Conservation (phyloP, 2,113 vertebrate species). For the Malurus elegans region DNA sequence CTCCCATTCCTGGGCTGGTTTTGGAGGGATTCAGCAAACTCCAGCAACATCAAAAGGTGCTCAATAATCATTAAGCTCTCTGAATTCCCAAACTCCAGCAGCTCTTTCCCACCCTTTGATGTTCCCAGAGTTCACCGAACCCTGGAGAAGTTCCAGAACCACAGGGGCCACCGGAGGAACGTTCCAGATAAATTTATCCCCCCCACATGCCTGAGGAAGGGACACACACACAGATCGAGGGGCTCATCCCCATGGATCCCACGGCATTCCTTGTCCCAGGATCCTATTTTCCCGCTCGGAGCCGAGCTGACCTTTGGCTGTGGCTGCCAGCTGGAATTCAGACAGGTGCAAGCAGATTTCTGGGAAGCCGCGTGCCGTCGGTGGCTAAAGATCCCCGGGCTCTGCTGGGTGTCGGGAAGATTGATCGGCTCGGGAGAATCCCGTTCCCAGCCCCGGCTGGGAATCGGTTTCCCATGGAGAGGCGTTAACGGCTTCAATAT, state of each 20-base stretch:
- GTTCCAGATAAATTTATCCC: not conserved
- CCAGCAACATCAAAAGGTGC: too few relatives aligned
- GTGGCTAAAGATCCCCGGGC: slow-evolving; percentile 70
- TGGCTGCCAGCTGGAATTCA: slow-evolving; percentile 77
- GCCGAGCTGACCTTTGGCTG: slow-evolving; percentile 77
- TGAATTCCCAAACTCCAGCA: not conserved
- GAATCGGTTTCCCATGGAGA: slow-evolving; percentile 57
- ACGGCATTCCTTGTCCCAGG: slow-evolving; percentile 75
- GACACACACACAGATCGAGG: not conserved
- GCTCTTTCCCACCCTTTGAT: slow-evolving; percentile 28
- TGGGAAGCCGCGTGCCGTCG: slow-evolving; percentile 69
- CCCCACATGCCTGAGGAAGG: not conserved
- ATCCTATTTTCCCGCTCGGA: slow-evolving; percentile 83
- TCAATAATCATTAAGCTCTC: not conserved
- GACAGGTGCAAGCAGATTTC: slow-evolving; percentile 80
- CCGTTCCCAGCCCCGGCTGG: slow-evolving; percentile 56
- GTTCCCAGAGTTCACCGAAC: not conserved
- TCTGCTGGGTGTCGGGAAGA: slow-evolving; percentile 71
- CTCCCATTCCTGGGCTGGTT: not conserved
- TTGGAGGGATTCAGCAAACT: too few relatives aligned
- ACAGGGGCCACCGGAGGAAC: not conserved
- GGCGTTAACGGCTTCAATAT: slow-evolving; percentile 77
- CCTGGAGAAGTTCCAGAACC: not conserved
- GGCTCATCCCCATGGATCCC: not conserved
- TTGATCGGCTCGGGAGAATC: slow-evolving; percentile 69